Percentiles rank a stretch among this genome's conserved stretches.
Conservation (phyloP, 2,888 invertebrate genomes). For the Lithophane leautieri region DNA sequence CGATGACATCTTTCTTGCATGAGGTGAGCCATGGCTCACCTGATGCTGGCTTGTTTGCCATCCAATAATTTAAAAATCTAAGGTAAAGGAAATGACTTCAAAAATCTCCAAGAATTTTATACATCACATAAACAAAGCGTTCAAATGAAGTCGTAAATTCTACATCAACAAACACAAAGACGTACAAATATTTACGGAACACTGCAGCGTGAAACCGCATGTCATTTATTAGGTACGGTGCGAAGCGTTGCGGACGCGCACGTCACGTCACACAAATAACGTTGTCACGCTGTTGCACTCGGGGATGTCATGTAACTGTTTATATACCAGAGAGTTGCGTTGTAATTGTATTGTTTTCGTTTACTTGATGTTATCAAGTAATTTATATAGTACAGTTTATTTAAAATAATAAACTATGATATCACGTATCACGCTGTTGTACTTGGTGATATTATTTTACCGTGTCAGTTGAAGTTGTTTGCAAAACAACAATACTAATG, state of each 20-base stretch:
- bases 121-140: not conserved
- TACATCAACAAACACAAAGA: slow-evolving; percentile 26
- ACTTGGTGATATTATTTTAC: not conserved
- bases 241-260: slow-evolving; percentile 51
- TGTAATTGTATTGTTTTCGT: not conserved
- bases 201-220: slow-evolving; percentile 54
- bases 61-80: too few species aligned
- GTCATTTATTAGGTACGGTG: slow-evolving; percentile 66
- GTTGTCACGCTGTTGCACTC: slow-evolving; percentile 57
- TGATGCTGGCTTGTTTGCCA: too few species aligned
- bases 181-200: slow-evolving; percentile 48
- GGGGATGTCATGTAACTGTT: slow-evolving; percentile 39
- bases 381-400: not conserved
- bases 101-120: not conserved
- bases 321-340: slow-evolving; percentile 10
- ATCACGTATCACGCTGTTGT: not conserved
- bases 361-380: not conserved
- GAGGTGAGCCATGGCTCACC: too few species aligned
- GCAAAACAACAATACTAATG: too few species aligned
- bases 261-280: slow-evolving; percentile 67
- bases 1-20: too few species aligned
- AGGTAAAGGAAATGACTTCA: not conserved
- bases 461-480: too few species aligned
- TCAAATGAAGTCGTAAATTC: slow-evolving; percentile 31
- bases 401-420: not conserved